These are phyloP conservation scores for Gopherus flavomarginatus DNA, from an alignment of 2,113 vertebrate genomes.

Conservation along the genomic window DNA sequence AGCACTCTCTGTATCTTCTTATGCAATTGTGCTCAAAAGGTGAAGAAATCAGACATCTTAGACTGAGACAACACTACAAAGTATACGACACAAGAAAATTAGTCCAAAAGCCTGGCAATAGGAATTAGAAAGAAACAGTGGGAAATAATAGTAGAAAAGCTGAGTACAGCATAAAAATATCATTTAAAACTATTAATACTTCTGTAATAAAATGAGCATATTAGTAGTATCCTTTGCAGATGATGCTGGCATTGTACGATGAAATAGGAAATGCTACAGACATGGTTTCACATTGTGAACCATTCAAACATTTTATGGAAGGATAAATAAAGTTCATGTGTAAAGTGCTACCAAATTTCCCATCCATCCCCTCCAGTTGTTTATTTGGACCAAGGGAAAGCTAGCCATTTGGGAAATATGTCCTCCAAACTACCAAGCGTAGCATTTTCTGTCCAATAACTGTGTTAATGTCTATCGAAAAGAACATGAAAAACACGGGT, in stretches of 20 bases:
- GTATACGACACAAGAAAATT: rapidly evolving
- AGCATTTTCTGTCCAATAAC: conserved; percentile 11
- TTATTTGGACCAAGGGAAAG: conserved; percentile 11
- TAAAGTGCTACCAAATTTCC: not conserved
- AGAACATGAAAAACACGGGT: not conserved
- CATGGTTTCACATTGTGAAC: not conserved
- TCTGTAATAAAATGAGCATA: not conserved
- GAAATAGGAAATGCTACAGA: not conserved
- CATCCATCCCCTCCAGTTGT: conserved; percentile 42
- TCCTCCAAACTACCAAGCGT: conserved; percentile 2
- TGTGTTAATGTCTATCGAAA: conserved; percentile 33
- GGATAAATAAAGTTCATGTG: conserved; percentile 28
- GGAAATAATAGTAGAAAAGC: not conserved
- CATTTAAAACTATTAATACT: not conserved
- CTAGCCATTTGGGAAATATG: conserved; percentile 21
- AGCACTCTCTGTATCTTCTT: not conserved
- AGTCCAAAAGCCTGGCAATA: not conserved
- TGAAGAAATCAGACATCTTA: rapidly evolving
- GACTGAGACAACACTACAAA: not conserved
- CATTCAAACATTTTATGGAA: conserved; percentile 15
- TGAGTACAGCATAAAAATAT: not conserved
- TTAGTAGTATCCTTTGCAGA: not conserved
- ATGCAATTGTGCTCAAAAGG: rapidly evolving
- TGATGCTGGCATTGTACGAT: not conserved
- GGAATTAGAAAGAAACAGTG: not conserved